Evolutionary conservation across 2,797 vertebrate species (phyloP).

Genomic region (Phataginus tricuspis): DNA sequence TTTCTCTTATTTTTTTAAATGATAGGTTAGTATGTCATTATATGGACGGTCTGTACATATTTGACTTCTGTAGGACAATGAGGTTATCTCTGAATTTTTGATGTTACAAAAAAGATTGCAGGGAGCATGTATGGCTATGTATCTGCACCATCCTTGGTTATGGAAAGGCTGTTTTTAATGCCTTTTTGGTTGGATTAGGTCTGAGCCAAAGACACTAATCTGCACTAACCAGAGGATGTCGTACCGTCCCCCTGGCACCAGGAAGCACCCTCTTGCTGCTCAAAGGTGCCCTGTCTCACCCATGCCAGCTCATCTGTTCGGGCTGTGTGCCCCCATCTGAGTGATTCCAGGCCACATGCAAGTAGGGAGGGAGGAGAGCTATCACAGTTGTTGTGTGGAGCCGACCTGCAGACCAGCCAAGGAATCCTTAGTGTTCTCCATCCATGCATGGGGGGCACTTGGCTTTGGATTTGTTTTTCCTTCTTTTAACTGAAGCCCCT

Average conservation of each 20-base stretch:
- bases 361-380: not conserved
- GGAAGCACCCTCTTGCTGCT: not conserved
- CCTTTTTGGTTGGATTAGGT: not conserved
- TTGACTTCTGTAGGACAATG: not conserved
- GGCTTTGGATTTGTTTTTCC: not conserved
- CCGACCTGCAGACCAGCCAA: not conserved
- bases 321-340: not conserved
- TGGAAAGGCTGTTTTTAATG: not conserved
- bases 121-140: not conserved
- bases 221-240: not conserved
- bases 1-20: not conserved
- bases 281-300: not conserved
- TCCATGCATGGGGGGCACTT: conserved; percentile 59
- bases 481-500: not conserved
- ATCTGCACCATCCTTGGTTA: too few relatives aligned
- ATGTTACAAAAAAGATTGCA: not conserved
- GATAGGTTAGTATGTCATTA: not conserved
- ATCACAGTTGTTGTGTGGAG: not conserved
- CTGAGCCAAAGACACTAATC: not conserved
- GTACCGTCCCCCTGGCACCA: not conserved
- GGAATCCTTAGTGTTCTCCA: not conserved
- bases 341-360: rapidly evolving
- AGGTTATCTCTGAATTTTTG: not conserved
- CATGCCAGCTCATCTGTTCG: not conserved
- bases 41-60: not conserved